A percentile compares a stretch with the other conserved stretches of the same genome.
These are phyloP conservation scores for Ammodytes dubius DNA, from an alignment of 2,113 vertebrate species.

Conservation along the genomic window DNA sequence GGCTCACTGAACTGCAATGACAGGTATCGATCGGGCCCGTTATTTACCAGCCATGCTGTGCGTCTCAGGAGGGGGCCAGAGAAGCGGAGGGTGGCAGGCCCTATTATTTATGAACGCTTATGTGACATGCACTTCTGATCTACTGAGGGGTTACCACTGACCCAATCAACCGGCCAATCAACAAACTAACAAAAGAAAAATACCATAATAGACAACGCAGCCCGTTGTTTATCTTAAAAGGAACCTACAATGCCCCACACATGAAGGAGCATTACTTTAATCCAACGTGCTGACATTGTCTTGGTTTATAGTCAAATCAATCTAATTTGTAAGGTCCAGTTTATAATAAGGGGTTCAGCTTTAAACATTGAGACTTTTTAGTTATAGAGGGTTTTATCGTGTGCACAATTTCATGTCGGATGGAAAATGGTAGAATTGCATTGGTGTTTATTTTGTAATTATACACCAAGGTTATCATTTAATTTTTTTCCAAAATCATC, in stretches of 20 bases:
- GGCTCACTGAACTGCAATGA: constrained; percentile 69
- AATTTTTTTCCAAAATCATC: background rate
- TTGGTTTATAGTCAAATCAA: background rate
- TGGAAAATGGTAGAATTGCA: background rate
- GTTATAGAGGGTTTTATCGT: background rate
- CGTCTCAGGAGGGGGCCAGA: constrained; percentile 40
- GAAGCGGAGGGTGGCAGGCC: constrained; percentile 49
- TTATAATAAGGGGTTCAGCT: background rate
- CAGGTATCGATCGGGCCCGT: constrained; percentile 73
- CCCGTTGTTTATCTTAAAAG: background rate
- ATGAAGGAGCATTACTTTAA: background rate
- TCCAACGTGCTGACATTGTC: background rate
- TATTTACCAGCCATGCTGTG: constrained; percentile 71
- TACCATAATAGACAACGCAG: constrained; percentile 13
- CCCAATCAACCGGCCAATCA: constrained; percentile 54
- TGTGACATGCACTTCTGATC: constrained; percentile 73
- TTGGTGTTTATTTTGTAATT: background rate
- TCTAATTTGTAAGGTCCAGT: background rate
- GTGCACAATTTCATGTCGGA: background rate
- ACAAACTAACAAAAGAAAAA: constrained; percentile 15
- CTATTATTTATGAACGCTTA: constrained; percentile 75
- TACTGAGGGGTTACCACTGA: constrained; percentile 57
- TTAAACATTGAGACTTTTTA: background rate
- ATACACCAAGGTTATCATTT: background rate
- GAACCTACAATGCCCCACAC: background rate